phyloP scores from a whole-genome alignment of 2,797 vertebrate species.

The Darevskia nairensis region DNA sequence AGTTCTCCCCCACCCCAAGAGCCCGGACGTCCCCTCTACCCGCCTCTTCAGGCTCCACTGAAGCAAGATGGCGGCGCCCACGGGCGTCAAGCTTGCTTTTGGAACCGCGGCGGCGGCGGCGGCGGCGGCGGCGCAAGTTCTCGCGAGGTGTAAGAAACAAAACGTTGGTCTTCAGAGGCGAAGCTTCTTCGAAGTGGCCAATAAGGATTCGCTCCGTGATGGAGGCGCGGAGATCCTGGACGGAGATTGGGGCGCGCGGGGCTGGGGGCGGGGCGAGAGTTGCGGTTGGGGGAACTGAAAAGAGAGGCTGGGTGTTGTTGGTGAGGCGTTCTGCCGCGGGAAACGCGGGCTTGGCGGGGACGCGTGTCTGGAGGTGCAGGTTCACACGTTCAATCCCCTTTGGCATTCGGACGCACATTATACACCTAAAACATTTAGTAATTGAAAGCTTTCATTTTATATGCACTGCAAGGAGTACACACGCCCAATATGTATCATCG shows the following conservation, averaged over 20 bases:
- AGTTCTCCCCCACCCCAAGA: too few relatives aligned
- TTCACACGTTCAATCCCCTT: background rate
- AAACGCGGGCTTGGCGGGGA: background rate
- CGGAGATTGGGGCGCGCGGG: too few relatives aligned
- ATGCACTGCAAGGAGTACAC: too few relatives aligned
- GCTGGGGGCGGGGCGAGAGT: too few relatives aligned
- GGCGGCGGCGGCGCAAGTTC: background rate
- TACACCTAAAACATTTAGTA: background rate
- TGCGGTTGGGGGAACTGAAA: background rate
- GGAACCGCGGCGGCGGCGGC: too few relatives aligned
- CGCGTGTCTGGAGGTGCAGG: background rate
- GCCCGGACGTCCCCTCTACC: background rate
- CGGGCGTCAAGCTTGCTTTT: too few relatives aligned
- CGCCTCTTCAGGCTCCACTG: too few relatives aligned
- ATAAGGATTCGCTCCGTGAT: background rate
- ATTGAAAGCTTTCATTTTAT: background rate
- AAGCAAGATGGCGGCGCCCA: constrained; percentile 30
- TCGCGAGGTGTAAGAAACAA: constrained; percentile 1
- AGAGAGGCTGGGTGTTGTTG: background rate
- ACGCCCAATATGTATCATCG: too few relatives aligned
- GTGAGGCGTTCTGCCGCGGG: too few relatives aligned
- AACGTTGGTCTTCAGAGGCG: background rate
- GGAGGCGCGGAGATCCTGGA: too few relatives aligned
- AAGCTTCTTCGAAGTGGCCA: background rate
- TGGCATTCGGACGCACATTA: background rate